Conservation (phyloP, 2,113 vertebrate species). For the Ranitomeya imitator region DNA sequence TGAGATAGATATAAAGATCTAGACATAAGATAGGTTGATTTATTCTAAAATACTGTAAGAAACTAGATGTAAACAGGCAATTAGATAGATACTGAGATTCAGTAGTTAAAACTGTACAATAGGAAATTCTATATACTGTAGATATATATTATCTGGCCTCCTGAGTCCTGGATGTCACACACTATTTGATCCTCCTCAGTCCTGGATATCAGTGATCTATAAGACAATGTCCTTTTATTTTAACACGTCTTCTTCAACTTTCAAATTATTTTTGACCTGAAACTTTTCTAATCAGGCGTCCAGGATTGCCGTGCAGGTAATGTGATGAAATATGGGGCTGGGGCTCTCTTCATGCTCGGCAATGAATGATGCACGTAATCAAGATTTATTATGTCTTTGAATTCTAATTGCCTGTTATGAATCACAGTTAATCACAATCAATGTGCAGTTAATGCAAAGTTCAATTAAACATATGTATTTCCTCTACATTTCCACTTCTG, state of each 20-base stretch:
- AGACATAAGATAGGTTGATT: neutral
- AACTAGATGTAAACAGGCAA: too few relatives aligned
- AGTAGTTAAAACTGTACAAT: too few relatives aligned
- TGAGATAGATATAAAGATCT: neutral
- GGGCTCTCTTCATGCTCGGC: slow-evolving; percentile 45
- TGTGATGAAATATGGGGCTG: slow-evolving; percentile 51
- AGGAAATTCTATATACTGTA: too few relatives aligned
- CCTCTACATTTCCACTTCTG: slow-evolving; percentile 32
- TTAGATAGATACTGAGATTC: too few relatives aligned
- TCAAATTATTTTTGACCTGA: neutral
- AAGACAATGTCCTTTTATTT: neutral
- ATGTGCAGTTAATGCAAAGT: slow-evolving; percentile 49
- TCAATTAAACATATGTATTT: slow-evolving; percentile 55
- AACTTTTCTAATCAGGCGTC: neutral
- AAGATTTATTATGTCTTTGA: slow-evolving; percentile 58
- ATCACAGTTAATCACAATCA: slow-evolving; percentile 53
- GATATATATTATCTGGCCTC: too few relatives aligned
- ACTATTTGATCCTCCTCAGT: too few relatives aligned
- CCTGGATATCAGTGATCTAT: too few relatives aligned
- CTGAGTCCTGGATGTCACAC: too few relatives aligned
- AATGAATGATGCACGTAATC: slow-evolving; percentile 51
- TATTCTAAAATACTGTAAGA: neutral
- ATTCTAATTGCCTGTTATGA: slow-evolving; percentile 53
- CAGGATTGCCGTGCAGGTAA: slow-evolving; percentile 30
- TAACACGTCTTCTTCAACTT: slow-evolving; percentile 5